Evolutionary conservation across 2,113 vertebrate genomes (phyloP).

Genomic region (Bufo gargarizans): DNA sequence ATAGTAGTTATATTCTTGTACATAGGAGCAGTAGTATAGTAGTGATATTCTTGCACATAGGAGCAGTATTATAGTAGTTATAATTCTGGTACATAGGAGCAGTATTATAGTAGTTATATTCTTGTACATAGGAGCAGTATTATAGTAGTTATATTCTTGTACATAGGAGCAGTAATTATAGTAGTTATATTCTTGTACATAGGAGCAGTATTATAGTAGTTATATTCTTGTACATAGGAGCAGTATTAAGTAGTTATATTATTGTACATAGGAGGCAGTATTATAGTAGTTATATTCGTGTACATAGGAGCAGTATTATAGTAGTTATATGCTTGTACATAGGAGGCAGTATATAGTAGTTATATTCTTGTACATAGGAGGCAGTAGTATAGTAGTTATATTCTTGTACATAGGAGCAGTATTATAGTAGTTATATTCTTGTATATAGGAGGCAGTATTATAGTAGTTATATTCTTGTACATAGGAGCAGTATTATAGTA

Average conservation of each 20-base stretch:
- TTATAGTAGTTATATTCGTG: slow-evolving; percentile 5
- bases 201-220: not conserved
- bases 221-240: no score
- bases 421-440: not conserved
- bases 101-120: no score
- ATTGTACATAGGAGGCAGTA: not conserved
- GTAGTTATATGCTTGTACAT: slow-evolving; percentile 9
- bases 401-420: not conserved
- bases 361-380: not conserved
- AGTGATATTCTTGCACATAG: not conserved
- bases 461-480: slow-evolving; percentile 6
- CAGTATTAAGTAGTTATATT: slow-evolving; percentile 4
- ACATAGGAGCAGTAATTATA: not conserved
- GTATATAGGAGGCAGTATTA: not conserved
- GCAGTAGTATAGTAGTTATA: slow-evolving; percentile 14
- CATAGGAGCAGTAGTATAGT: not conserved
- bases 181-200: not conserved
- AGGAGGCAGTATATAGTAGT: not conserved
- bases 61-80: no score
- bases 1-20: no score
- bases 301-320: not conserved
- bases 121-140: no score
- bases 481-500: not conserved
- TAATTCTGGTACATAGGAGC: no score
- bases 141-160: not conserved